Conservation (phyloP, 2,888 invertebrate species). For the Aromia moschata region DNA sequence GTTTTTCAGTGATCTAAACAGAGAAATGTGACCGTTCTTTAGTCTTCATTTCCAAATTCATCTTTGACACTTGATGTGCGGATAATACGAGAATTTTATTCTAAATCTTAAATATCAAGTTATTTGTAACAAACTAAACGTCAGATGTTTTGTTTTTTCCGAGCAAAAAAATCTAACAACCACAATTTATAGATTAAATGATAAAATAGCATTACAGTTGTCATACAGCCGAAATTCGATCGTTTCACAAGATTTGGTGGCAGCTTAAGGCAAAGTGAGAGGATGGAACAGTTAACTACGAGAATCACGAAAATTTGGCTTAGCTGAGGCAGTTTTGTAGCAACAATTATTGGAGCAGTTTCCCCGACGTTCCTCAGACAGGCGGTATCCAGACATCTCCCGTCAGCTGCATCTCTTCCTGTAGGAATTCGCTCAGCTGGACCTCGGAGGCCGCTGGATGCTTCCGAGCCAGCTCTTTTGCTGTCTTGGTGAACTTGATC, state of each 20-base stretch:
- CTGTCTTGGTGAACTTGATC: conserved; percentile 62
- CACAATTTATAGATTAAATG: no score
- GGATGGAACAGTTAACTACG: neutral
- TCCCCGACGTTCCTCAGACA: conserved; percentile 54
- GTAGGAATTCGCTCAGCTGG: conserved; percentile 63
- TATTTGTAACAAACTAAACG: no score
- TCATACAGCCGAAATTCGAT: no score
- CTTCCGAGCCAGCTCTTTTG: conserved; percentile 64
- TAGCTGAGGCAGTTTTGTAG: conserved; percentile 25
- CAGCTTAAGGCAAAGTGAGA: neutral
- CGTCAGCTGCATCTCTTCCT: conserved; percentile 61
- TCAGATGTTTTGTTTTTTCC: no score
- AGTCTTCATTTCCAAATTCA: no score
- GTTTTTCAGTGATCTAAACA: no score
- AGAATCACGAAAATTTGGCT: conserved; percentile 27
- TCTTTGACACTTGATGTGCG: no score
- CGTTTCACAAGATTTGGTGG: neutral
- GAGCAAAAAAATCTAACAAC: no score
- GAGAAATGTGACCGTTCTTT: no score
- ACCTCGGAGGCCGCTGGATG: conserved; percentile 65
- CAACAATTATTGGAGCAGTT: conserved; percentile 9
- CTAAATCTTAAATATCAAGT: no score
- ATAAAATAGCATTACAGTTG: no score
- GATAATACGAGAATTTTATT: no score
- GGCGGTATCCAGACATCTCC: conserved; percentile 68